These are phyloP conservation scores for Eupleurogrammus muticus DNA, from an alignment of 2,797 vertebrate genomes.

Conservation along the genomic window DNA sequence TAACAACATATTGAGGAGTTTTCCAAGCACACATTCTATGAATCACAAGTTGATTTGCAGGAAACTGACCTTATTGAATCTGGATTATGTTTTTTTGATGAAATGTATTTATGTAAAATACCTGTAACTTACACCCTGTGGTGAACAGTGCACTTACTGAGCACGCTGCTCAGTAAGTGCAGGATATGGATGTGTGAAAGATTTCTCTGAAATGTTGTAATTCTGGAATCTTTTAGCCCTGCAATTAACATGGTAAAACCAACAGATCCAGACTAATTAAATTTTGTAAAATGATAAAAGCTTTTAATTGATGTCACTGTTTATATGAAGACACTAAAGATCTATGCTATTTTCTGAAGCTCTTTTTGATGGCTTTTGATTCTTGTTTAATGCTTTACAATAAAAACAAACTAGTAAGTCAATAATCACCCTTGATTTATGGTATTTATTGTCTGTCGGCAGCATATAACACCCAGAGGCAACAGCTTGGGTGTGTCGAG, in stretches of 20 bases:
- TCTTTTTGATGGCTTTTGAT: background rate
- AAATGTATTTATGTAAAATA: too few species aligned
- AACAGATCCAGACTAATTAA: conserved; percentile 23
- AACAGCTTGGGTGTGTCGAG: conserved; percentile 20
- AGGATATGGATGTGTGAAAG: background rate
- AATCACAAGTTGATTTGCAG: too few species aligned
- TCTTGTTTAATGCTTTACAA: conserved; percentile 2
- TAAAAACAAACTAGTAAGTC: conserved; percentile 1
- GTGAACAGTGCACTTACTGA: too few species aligned
- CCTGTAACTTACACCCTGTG: too few species aligned
- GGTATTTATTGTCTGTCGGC: conserved; percentile 10
- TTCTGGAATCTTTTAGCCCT: too few species aligned
- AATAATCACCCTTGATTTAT: background rate
- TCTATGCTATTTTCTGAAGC: background rate
- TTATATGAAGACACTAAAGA: background rate
- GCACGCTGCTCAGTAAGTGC: too few species aligned
- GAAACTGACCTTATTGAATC: too few species aligned
- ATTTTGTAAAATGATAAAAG: conserved; percentile 6
- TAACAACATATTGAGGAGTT: too few species aligned
- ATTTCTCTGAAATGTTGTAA: background rate
- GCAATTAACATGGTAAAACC: conserved; percentile 16
- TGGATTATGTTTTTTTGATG: too few species aligned
- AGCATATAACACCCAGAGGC: conserved; percentile 10
- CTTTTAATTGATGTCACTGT: background rate
- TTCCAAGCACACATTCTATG: too few species aligned